phyloP scores from a whole-genome alignment of 2,113 vertebrate species.

The Diadophis punctatus region DNA sequence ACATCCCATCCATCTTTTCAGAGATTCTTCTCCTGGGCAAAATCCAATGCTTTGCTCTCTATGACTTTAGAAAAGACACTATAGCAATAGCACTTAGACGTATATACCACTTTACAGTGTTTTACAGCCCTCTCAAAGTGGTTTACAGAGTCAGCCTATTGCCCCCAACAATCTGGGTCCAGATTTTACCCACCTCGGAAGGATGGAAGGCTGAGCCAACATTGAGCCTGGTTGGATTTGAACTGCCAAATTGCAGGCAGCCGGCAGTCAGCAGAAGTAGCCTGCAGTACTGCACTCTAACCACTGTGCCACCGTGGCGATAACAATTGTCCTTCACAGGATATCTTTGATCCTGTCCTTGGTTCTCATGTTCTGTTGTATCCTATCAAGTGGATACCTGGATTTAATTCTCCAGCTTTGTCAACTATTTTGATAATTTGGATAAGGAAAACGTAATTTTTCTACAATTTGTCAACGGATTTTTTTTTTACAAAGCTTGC shows the following conservation, averaged over 20 bases:
- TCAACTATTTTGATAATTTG: background rate
- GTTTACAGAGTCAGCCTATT: no score
- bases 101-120: no score
- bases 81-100: background rate
- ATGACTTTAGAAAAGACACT: background rate
- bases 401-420: background rate
- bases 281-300: no score
- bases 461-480: background rate
- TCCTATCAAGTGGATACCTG: background rate
- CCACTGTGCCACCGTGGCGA: no score
- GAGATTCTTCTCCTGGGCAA: background rate
- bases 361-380: background rate
- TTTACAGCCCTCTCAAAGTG: no score
- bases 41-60: background rate
- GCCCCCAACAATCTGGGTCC: no score
- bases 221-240: no score
- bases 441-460: background rate
- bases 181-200: no score
- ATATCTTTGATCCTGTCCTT: background rate
- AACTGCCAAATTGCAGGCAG: no score
- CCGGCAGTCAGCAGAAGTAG: no score
- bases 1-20: background rate
- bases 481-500: background rate
- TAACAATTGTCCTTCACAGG: background rate
- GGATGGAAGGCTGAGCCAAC: no score